Conservation (phyloP, 2,888 invertebrate genomes). For the Pseudeuparius sepicola region DNA sequence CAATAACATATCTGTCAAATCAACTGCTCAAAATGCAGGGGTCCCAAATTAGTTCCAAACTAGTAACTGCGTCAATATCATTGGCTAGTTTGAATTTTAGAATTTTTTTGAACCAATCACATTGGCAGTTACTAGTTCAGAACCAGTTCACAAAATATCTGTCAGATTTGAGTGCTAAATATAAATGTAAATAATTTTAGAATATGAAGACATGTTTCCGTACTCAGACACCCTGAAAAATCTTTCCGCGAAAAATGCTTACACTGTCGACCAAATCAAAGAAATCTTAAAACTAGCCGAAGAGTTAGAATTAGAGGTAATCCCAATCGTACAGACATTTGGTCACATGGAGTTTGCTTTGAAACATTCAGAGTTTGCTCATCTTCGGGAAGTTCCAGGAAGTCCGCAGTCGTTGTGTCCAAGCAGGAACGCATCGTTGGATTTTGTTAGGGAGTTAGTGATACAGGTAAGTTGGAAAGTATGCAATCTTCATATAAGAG, state of each 20-base stretch:
- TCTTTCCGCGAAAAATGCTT: slow-evolving; percentile 50
- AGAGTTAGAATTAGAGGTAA: slow-evolving; percentile 51
- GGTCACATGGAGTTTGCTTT: slow-evolving; percentile 77
- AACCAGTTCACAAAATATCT: no score
- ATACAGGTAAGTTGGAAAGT: slow-evolving; percentile 49
- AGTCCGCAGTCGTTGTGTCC: slow-evolving; percentile 66
- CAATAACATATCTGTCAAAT: no score
- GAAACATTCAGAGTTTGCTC: slow-evolving; percentile 51
- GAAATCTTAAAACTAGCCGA: slow-evolving; percentile 50
- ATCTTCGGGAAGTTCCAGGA: slow-evolving; percentile 54
- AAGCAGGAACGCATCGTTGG: slow-evolving; percentile 50
- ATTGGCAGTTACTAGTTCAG: no score
- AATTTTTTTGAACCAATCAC: no score
- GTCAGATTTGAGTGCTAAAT: no score
- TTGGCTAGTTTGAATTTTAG: no score
- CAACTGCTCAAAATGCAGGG: no score
- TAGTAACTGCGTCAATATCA: no score
- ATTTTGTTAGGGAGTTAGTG: slow-evolving; percentile 56
- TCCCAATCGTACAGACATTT: slow-evolving; percentile 72
- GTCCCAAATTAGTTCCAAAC: no score
- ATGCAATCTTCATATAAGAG: no score
- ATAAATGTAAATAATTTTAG: no score
- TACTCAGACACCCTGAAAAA: slow-evolving; percentile 49
- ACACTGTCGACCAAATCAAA: slow-evolving; percentile 43
- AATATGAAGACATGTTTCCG: slow-evolving; percentile 80